Evolutionary conservation across 2,113 vertebrate genomes (phyloP).

Genomic region (Cyanistes caeruleus): DNA sequence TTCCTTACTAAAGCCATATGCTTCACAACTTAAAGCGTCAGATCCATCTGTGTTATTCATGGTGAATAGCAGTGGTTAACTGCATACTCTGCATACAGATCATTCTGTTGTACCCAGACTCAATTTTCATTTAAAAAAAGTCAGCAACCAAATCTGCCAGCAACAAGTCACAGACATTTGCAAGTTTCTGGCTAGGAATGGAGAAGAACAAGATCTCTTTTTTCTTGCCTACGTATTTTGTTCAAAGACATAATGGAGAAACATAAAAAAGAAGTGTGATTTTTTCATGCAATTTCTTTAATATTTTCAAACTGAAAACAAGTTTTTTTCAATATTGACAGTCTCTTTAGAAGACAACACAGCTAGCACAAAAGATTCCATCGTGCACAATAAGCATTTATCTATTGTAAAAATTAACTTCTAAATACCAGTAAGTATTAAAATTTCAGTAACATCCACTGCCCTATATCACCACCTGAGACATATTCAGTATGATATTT

Average conservation of each 20-base stretch:
- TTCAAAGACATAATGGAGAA: not conserved
- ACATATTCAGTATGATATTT: not conserved
- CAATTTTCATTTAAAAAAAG: not conserved
- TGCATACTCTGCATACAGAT: slow-evolving; percentile 1
- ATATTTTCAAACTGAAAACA: not conserved
- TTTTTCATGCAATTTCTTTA: not conserved
- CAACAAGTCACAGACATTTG: not conserved
- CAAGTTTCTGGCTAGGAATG: not conserved
- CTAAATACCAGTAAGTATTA: not conserved
- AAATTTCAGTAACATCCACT: not conserved
- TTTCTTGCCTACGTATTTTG: not conserved
- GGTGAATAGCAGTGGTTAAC: slow-evolving; percentile 10
- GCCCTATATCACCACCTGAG: not conserved
- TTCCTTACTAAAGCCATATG: slow-evolving; percentile 47
- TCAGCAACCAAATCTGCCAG: not conserved
- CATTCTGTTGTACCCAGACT: not conserved
- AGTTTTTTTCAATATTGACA: not conserved
- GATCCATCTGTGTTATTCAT: slow-evolving; percentile 50
- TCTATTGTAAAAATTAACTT: not conserved
- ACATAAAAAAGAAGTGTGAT: fast-evolving
- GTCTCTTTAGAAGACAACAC: not conserved
- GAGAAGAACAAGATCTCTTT: not conserved
- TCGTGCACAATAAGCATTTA: not conserved
- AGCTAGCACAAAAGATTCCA: not conserved
- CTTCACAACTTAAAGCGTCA: slow-evolving; percentile 30